phyloP scores from a whole-genome alignment of 2,797 vertebrate genomes.

The Gymnodraco acuticeps region DNA sequence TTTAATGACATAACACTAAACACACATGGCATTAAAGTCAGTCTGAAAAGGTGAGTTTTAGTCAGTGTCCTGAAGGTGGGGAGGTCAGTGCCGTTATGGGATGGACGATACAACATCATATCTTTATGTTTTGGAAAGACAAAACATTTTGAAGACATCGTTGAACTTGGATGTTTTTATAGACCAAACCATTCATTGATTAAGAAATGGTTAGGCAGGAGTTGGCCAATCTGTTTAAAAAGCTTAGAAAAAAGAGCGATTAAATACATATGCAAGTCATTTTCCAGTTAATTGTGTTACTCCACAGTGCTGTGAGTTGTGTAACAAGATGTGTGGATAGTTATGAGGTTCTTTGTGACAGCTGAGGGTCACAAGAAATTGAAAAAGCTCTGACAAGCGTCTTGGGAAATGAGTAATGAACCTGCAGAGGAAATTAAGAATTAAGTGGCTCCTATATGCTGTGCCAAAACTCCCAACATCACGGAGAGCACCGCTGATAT shows the following conservation, averaged over 20 bases:
- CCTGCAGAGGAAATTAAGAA: constrained; percentile 70
- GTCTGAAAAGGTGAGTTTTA: too few relatives aligned
- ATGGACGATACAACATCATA: too few relatives aligned
- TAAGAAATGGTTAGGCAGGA: too few relatives aligned
- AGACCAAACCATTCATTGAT: too few relatives aligned
- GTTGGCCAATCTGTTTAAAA: too few relatives aligned
- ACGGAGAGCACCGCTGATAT: constrained; percentile 35
- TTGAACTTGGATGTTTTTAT: too few relatives aligned
- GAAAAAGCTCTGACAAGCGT: constrained; percentile 56
- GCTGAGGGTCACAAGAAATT: constrained; percentile 57
- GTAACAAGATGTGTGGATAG: constrained; percentile 12
- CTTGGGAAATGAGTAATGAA: constrained; percentile 49
- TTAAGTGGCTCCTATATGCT: constrained; percentile 49
- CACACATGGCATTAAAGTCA: too few relatives aligned
- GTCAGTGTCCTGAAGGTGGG: too few relatives aligned
- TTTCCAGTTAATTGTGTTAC: not conserved
- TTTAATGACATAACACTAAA: too few relatives aligned
- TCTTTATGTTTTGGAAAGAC: too few relatives aligned
- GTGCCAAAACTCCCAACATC: constrained; percentile 38
- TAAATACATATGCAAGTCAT: not conserved
- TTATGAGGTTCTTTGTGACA: constrained; percentile 46
- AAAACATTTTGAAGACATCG: too few relatives aligned
- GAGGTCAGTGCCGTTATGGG: too few relatives aligned
- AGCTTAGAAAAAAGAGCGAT: not conserved
- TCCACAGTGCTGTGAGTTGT: not conserved